Conservation (phyloP, 2,797 vertebrate genomes). For the Numenius phaeopus region DNA sequence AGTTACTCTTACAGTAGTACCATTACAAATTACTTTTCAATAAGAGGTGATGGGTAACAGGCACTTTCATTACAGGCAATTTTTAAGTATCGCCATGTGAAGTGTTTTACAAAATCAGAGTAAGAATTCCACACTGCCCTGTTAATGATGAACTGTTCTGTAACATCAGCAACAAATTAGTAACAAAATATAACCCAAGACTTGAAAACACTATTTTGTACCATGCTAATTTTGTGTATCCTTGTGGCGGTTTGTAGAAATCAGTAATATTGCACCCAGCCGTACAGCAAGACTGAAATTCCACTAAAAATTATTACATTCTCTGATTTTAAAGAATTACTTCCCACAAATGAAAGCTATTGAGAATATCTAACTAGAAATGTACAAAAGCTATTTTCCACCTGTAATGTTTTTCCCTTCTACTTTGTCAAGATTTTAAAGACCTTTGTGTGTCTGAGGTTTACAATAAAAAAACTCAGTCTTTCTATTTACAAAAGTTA, state of each 20-base stretch:
- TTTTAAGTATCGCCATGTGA: not conserved
- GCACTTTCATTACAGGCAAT: constrained; percentile 39
- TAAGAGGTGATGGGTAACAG: constrained; percentile 44
- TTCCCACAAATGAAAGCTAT: not conserved
- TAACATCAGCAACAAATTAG: not conserved
- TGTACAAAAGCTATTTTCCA: constrained; percentile 20
- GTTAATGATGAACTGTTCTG: not conserved
- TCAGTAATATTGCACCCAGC: not conserved
- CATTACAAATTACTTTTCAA: not conserved
- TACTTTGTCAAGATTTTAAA: constrained; percentile 22
- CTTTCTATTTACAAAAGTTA: constrained; percentile 25
- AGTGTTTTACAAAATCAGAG: not conserved
- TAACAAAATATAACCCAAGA: not conserved
- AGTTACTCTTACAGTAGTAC: not conserved
- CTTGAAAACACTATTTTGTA: not conserved
- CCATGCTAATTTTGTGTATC: not conserved
- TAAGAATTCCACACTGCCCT: not conserved
- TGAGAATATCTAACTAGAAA: not conserved
- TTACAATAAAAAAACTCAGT: constrained; percentile 33
- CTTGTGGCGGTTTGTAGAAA: not conserved
- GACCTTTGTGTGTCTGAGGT: not conserved
- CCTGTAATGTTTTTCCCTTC: not conserved
- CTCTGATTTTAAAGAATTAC: constrained; percentile 11
- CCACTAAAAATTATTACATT: constrained; percentile 8
- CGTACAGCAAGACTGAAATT: constrained; percentile 26